Base-by-base conservation (phyloP, 1,140 invertebrate genomes). In the Drosophila santomea region DNA sequence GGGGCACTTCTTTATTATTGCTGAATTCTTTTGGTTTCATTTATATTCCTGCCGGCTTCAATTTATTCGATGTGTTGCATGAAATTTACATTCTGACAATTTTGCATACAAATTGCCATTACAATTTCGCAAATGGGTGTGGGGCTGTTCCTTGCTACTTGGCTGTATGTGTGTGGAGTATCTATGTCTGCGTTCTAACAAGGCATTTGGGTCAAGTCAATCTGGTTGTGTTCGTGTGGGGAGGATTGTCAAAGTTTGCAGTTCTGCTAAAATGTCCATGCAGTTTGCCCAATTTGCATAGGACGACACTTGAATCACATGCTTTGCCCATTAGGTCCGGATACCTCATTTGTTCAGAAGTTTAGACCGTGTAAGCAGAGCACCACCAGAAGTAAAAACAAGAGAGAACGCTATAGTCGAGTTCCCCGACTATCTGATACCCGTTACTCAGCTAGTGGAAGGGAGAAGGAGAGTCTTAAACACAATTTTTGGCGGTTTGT, bases 31-130 rank as follows among this genome's bases (percentile, higher is more conserved):
- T 74, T 11, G 38, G 60, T 68, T 51, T 60, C 80, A 86, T 82
- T 86, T 86, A 77, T 84, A 76, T 79, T 74, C 58, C 54, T 63
- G 47, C 54, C 66, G 54, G 51, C 74, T 78, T 78, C 45, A 79
- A 86, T 86, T 76, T 77, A 77, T 77, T 68, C 63, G 60, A 58
- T 78, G 74, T 78, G 75, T 72, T 60, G 75, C 74, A 58, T 69
- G 51, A 78, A 75, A 78, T 78, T 89, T 90, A 71, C 84, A 89
- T 88, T 71, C 64, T 78, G 51, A n/a, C 68, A 74, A 80, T 78
- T 89, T 84, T 67, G 80, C 84, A 89, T 89, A 89, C 74, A 84
- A 89, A 89, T 89, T 89, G 84, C 76, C 60, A 83, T 63, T 82
- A 82, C 82, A 62, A 74, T 71, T 74, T 54, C 73, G 61, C 50